These are phyloP conservation scores for Anthonomus grandis DNA, from an alignment of 1,140 invertebrate species.

Conservation along the genomic window DNA sequence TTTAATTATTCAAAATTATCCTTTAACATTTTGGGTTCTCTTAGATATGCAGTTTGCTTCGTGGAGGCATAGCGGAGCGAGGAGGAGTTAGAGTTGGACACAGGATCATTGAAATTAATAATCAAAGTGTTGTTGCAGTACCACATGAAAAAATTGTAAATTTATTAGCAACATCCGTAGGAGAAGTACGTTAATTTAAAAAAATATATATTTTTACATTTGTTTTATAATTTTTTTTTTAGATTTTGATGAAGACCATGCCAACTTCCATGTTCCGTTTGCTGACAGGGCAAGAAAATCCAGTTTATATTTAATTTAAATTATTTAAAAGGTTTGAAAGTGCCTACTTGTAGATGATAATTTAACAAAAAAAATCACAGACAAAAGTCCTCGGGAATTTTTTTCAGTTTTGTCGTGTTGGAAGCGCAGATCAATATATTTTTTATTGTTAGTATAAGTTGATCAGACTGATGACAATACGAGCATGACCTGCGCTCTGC, in stretches of 20 bases:
- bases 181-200: conserved; percentile 73
- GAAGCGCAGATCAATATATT: conserved; percentile 48
- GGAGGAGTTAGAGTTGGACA: conserved; percentile 98
- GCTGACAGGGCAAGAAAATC: conserved; percentile 97
- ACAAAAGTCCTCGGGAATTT: conserved; percentile 42
- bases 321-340: conserved; percentile 47
- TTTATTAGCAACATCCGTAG: conserved; percentile 95
- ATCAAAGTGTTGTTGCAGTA: conserved; percentile 97
- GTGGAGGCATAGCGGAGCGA: conserved; percentile 97
- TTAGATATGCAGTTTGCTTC: conserved; percentile 94
- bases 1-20: too few species aligned
- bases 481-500: conserved; percentile 45
- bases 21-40: too few species aligned
- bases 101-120: conserved; percentile 99
- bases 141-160: conserved; percentile 99
- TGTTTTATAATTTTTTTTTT: conserved; percentile 21
- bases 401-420: conserved; percentile 45
- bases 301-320: conserved; percentile 88
- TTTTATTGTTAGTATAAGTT: conserved; percentile 49
- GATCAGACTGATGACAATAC: conserved; percentile 50
- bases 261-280: conserved; percentile 99
- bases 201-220: neutral
- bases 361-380: too few species aligned
- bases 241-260: conserved; percentile 99
- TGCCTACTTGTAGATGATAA: conserved; percentile 50